Evolutionary conservation across 2,888 invertebrate genomes (phyloP), one percentile per base, ranked within the genome.

Genomic region (Drosophila peninsularis): DNA sequence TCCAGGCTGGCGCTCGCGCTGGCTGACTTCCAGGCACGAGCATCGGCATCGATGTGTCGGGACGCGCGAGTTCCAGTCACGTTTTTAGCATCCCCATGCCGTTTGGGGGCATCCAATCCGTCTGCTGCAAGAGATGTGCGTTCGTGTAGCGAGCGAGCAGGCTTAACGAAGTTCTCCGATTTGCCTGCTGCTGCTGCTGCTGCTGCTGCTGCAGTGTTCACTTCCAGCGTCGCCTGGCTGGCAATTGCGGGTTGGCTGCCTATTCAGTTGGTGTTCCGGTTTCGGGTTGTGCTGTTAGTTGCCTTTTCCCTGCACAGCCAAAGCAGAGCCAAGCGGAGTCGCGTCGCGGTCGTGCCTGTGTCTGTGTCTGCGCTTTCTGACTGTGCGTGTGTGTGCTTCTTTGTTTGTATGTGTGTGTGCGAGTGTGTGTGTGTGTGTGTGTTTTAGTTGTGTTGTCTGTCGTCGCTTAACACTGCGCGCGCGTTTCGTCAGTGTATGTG

Each of bases 221-320:
- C 68, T 91, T 90, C 90, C 91, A 90, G 75, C 79, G 78, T 68
- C 73, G 88, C 87, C 90, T 88, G 85, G 82, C 85, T 77, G 75
- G 62, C 76, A 77, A 77, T 80, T 88, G 71, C 81, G 67, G 84
- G 71, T 84, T 74, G 74, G 80, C 82, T 82, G 75, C 84, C 88
- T 80, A 82, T 91, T 92, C 91, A 92, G 92, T 92, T 92, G 92
- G 92, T 92, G 92, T 92, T 92, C 93, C 92, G 92, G 93, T 92
- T 92, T 92, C 92, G 92, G 92, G 92, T 92, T 92, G 93, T 92
- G 92, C 92, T 92, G 93, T 92, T 91, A 91, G 92, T 92, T 92
- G 92, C 92, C 92, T 92, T 92, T 92, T 91, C 90, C 47, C 91
- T 91, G 90, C 87, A 83, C 79, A 82, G 78, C 65, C 56, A 77